Evolutionary conservation across 2,888 invertebrate species (phyloP).

Genomic region (Cosmia trapezina): DNA sequence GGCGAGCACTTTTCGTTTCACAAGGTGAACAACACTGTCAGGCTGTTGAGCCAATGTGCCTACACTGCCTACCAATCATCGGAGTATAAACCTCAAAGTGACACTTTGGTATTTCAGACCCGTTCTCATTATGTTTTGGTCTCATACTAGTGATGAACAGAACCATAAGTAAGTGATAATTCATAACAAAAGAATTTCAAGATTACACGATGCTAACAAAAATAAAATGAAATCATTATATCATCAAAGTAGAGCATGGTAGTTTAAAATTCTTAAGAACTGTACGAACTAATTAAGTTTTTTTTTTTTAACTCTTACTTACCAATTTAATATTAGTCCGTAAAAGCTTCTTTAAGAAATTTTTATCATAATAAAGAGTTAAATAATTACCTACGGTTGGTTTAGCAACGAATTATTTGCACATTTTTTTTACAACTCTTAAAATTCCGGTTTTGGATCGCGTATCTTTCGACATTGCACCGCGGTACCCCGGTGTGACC

Average conservation of each 20-base stretch:
- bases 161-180: slow-evolving; percentile 7
- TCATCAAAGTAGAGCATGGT: slow-evolving; percentile 14
- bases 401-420: slow-evolving; percentile 21
- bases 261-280: background rate
- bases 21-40: slow-evolving; percentile 45
- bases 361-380: background rate
- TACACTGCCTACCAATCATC: background rate
- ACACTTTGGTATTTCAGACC: slow-evolving; percentile 25
- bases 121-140: slow-evolving; percentile 20
- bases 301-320: background rate
- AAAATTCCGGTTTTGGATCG: slow-evolving; percentile 50
- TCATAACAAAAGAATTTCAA: slow-evolving; percentile 11
- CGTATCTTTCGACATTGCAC: slow-evolving; percentile 45
- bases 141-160: slow-evolving; percentile 5
- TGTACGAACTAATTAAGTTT: background rate
- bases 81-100: slow-evolving; percentile 19
- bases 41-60: background rate
- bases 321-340: background rate
- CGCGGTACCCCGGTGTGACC: slow-evolving; percentile 7
- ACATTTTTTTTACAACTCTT: slow-evolving; percentile 11
- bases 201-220: slow-evolving; percentile 5
- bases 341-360: background rate
- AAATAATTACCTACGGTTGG: background rate
- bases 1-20: slow-evolving; percentile 11
- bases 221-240: slow-evolving; percentile 18